Evolutionary conservation across 2,888 invertebrate genomes (phyloP), one percentile per base, ranked within the genome.

Genomic region (Malachius bipustulatus): DNA sequence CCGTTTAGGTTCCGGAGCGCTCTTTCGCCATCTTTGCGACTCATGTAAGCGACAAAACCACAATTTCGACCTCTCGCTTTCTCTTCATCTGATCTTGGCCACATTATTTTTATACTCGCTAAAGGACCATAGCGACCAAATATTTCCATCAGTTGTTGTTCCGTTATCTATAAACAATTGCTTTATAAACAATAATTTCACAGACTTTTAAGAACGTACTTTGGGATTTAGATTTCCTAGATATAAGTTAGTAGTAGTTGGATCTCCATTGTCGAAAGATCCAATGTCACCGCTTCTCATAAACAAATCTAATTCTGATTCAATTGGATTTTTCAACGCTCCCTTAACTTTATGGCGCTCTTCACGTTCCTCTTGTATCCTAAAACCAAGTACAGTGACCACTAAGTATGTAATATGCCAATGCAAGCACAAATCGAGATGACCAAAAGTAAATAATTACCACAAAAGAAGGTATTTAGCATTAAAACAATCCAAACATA

Each of bases 21-120:
- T 29, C 94, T 65, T 62, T 97, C 96, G 0, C 91, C 96, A 65
- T 97, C 97, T 61, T 82, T 88, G 8, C 97, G 71, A 50, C 87
- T 89, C 98, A 98, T 98, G 61, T 87, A 98, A 0, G 98, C 98
- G 3, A 99, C 97, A 66, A 99, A 98, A 9, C 98, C 98, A 63
- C 97, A 97, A 65, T 97, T 94, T 38, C 94, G 73, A 3, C 93
- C 93, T 32, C 96, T 70, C 4, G 88, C 82, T 63, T 91, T 87
- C 63, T 98, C 97, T 63, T 98, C 97, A 49, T 98, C 97, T 0
- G 91, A 90, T 13, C 97, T 74, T 9, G 98, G 98, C 93, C 97
- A 98, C 93, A 99, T 96, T 46, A 99, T 96, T 73, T 99, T 99
- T 42, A 98, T 93, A 58, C 94, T 96, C 3, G 98, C 98, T 40